Percentiles rank a stretch among this genome's conserved stretches.
These are phyloP conservation scores for Pyralis farinalis DNA, from an alignment of 2,888 invertebrate species.

Conservation along the genomic window DNA sequence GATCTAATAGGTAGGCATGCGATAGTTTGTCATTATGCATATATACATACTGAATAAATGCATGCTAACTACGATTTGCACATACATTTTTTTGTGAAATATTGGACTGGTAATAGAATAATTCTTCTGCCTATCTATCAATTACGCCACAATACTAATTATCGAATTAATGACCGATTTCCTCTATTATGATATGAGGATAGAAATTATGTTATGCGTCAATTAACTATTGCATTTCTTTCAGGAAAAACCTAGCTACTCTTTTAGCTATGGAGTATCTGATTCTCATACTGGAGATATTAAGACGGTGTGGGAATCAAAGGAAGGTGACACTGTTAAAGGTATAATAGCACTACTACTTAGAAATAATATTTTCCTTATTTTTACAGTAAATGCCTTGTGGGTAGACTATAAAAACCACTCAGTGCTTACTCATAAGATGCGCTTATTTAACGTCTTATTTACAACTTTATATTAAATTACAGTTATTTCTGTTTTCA, in stretches of 20 bases:
- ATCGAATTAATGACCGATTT: constrained; percentile 27
- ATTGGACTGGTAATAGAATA: constrained; percentile 24
- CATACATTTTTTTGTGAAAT: constrained; percentile 26
- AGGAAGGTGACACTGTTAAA: constrained; percentile 81
- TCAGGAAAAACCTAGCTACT: constrained; percentile 80
- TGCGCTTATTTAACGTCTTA: too few species aligned
- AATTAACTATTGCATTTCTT: too few species aligned
- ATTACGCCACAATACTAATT: constrained; percentile 8
- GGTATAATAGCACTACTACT: too few species aligned
- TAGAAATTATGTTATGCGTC: too few species aligned
- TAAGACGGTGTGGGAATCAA: constrained; percentile 83
- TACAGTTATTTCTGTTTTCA: constrained; percentile 21
- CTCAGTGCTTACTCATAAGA: too few species aligned
- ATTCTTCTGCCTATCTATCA: too few species aligned
- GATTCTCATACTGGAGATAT: constrained; percentile 82
- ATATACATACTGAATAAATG: constrained; percentile 60
- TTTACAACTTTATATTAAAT: too few species aligned
- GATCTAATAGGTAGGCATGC: constrained; percentile 59
- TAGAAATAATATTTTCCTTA: too few species aligned
- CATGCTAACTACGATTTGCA: constrained; percentile 59
- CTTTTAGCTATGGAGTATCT: constrained; percentile 83
- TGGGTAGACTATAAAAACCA: too few species aligned
- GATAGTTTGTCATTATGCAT: constrained; percentile 55
- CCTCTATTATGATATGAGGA: constrained; percentile 14
- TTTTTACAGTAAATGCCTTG: too few species aligned